Percentiles rank a stretch among this genome's conserved stretches.
Evolutionary conservation across 2,113 vertebrate genomes (phyloP).

Genomic region (human (Homo sapiens)): DNA sequence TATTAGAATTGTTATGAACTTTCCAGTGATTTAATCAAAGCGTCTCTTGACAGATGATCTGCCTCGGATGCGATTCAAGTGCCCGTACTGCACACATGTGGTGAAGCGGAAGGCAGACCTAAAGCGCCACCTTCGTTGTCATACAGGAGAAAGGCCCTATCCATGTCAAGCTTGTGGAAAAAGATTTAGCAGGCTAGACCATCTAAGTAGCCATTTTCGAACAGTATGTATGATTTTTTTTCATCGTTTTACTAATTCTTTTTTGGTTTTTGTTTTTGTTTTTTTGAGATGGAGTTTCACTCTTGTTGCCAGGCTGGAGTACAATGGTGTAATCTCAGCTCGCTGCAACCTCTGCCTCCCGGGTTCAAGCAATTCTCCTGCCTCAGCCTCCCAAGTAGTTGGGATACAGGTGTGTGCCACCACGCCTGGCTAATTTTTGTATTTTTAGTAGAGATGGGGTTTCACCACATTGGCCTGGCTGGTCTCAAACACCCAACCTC

Average conservation of each 20-base stretch:
- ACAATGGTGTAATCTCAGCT: no score
- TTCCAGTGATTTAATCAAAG: background rate
- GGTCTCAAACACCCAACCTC: no score
- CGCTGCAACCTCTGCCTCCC: no score
- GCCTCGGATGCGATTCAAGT: conserved; percentile 96
- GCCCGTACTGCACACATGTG: conserved; percentile 97
- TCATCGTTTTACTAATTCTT: conserved; percentile 47
- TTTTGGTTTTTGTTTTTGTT: no score
- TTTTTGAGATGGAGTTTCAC: no score
- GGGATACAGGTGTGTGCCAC: no score
- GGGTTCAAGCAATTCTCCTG: no score
- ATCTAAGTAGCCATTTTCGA: conserved; percentile 97
- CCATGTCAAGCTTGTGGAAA: conserved; percentile 98
- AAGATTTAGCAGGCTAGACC: conserved; percentile 96
- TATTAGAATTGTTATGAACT: background rate
- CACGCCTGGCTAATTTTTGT: no score
- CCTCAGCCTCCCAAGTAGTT: no score
- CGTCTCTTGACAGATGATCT: conserved; percentile 88
- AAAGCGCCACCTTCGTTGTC: conserved; percentile 97
- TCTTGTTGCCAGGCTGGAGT: no score
- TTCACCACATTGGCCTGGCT: no score
- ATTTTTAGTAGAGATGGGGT: no score
- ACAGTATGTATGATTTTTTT: conserved; percentile 86
- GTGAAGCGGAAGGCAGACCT: conserved; percentile 98
- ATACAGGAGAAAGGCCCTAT: conserved; percentile 96